A percentile compares a stretch with the other conserved stretches of the same genome.
These are phyloP conservation scores for Latheticus oryzae DNA, from an alignment of 2,888 invertebrate species.

Conservation along the genomic window DNA sequence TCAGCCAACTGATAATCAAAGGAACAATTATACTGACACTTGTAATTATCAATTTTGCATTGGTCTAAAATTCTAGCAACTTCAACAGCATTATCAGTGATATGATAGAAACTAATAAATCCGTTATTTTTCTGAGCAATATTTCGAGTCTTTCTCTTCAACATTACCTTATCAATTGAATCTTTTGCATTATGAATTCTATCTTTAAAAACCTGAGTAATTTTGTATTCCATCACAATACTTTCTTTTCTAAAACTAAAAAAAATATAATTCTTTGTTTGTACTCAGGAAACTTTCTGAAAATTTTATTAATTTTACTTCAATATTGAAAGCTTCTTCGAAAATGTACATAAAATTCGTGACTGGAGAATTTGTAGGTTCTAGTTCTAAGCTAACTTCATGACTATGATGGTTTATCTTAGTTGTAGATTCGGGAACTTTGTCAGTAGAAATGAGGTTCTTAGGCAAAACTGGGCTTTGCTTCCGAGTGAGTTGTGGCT, in stretches of 20 bases:
- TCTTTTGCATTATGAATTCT: constrained; percentile 66
- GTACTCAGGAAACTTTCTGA: no score
- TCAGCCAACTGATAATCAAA: constrained; percentile 74
- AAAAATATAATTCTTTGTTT: no score
- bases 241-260: constrained; percentile 72
- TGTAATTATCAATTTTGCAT: constrained; percentile 74
- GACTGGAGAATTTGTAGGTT: no score
- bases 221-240: constrained; percentile 73
- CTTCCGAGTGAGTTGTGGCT: no score
- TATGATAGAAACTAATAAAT: constrained; percentile 65
- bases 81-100: constrained; percentile 68
- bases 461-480: no score
- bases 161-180: constrained; percentile 66
- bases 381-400: no score
- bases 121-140: constrained; percentile 68
- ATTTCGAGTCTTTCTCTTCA: constrained; percentile 67
- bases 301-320: constrained; percentile 72
- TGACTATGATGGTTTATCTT: no score
- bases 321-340: constrained; percentile 70
- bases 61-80: constrained; percentile 72
- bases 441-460: no score
- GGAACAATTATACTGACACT: constrained; percentile 75
- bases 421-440: no score
- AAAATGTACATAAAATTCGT: no score
- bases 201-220: constrained; percentile 73